Evolutionary conservation across 2,888 invertebrate species (phyloP).

Genomic region (Hylaea fasciaria): DNA sequence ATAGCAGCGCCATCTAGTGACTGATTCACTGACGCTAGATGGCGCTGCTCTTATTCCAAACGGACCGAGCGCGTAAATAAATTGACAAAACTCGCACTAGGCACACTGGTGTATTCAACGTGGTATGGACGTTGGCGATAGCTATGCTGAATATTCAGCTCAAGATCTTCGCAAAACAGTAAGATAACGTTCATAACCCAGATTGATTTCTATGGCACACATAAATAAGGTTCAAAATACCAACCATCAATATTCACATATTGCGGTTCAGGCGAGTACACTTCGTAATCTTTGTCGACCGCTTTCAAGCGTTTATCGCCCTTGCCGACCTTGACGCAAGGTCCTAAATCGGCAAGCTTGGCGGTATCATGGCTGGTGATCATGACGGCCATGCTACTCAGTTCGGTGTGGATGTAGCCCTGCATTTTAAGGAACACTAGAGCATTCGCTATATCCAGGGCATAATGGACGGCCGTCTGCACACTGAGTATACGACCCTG

Average conservation of each 20-base stretch:
- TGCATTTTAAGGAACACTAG: slow-evolving; percentile 78
- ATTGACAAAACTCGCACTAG: no score
- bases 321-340: slow-evolving; percentile 58
- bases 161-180: no score
- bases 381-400: slow-evolving; percentile 74
- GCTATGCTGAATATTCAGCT: no score
- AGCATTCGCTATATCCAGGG: slow-evolving; percentile 76
- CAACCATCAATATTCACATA: slow-evolving; percentile 78
- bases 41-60: no score
- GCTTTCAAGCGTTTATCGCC: slow-evolving; percentile 33
- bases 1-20: no score
- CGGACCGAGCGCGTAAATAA: no score
- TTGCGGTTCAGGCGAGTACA: slow-evolving; percentile 72
- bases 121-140: background rate
- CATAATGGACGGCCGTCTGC: slow-evolving; percentile 73
- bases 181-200: no score
- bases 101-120: slow-evolving; percentile 72
- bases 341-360: slow-evolving; percentile 74
- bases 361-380: slow-evolving; percentile 73
- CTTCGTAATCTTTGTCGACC: slow-evolving; percentile 54
- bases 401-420: slow-evolving; percentile 76
- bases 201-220: background rate
- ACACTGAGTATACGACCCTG: slow-evolving; percentile 74
- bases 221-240: slow-evolving; percentile 3
- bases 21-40: no score